phyloP scores from a whole-genome alignment of 2,113 vertebrate genomes.

The Ibidorhyncha struthersii region DNA sequence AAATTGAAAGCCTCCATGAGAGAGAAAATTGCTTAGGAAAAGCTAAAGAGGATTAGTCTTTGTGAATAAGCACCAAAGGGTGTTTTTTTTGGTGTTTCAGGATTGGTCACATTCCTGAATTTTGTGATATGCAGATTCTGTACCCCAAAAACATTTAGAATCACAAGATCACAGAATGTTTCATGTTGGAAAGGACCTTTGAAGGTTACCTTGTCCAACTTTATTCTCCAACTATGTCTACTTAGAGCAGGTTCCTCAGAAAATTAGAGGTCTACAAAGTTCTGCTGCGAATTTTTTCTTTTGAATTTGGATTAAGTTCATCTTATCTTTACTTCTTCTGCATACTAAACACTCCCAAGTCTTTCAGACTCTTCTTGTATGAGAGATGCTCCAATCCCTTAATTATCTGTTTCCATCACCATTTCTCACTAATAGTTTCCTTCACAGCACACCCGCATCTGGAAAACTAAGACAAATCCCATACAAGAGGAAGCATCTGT shows the following conservation, averaged over 20 bases:
- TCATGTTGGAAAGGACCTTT: neutral
- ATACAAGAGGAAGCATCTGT: neutral
- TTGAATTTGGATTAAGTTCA: neutral
- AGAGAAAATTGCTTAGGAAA: neutral
- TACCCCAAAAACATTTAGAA: neutral
- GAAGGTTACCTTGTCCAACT: neutral
- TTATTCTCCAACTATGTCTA: neutral
- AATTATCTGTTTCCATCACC: neutral
- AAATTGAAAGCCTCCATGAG: neutral
- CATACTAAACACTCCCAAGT: neutral
- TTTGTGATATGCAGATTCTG: neutral
- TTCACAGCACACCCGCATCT: neutral
- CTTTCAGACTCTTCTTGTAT: neutral
- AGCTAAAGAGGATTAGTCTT: neutral
- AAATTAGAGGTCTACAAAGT: neutral
- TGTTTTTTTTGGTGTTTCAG: neutral
- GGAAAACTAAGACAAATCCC: neutral
- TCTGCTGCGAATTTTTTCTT: neutral
- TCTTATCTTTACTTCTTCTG: neutral
- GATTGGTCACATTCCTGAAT: neutral
- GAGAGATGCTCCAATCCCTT: neutral
- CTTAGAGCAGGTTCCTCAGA: neutral
- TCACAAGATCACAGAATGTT: neutral
- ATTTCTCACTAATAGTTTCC: neutral
- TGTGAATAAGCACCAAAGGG: neutral